Evolutionary conservation across 2,113 vertebrate genomes (phyloP).

Genomic region (Casuarius casuarius): DNA sequence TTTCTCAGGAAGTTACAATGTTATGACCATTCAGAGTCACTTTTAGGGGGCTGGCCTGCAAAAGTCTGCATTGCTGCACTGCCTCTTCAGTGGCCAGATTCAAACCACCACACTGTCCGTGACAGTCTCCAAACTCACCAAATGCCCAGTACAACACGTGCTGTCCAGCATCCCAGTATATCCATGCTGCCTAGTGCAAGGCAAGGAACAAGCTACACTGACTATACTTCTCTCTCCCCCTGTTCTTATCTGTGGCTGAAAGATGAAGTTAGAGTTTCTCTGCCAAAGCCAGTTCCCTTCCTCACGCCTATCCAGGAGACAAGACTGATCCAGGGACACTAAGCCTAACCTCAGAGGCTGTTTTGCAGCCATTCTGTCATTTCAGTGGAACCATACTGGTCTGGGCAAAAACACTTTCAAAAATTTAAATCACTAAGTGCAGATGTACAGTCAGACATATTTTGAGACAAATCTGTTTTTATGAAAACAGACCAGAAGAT

Average conservation of each 20-base stretch:
- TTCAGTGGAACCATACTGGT: not conserved
- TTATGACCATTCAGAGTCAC: not conserved
- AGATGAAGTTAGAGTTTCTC: not conserved
- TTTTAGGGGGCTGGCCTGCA: no score
- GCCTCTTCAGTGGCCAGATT: not conserved
- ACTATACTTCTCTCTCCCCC: not conserved
- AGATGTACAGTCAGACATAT: not conserved
- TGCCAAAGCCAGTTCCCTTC: not conserved
- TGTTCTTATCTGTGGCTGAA: not conserved
- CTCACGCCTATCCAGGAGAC: not conserved
- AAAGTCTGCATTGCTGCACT: not conserved
- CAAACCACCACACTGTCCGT: no score
- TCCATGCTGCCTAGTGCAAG: not conserved
- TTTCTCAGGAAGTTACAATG: not conserved
- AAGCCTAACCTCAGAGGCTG: not conserved
- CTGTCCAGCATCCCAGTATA: no score
- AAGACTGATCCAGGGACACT: not conserved
- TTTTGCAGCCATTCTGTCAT: not conserved
- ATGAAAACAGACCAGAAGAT: not conserved
- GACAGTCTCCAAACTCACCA: not conserved
- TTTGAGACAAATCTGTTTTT: not conserved
- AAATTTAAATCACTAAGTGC: not conserved
- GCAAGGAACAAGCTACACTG: not conserved
- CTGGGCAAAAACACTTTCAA: not conserved
- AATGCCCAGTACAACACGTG: not conserved